phyloP scores from a whole-genome alignment of 2,797 vertebrate species.

The Pangasius krempfi region DNA sequence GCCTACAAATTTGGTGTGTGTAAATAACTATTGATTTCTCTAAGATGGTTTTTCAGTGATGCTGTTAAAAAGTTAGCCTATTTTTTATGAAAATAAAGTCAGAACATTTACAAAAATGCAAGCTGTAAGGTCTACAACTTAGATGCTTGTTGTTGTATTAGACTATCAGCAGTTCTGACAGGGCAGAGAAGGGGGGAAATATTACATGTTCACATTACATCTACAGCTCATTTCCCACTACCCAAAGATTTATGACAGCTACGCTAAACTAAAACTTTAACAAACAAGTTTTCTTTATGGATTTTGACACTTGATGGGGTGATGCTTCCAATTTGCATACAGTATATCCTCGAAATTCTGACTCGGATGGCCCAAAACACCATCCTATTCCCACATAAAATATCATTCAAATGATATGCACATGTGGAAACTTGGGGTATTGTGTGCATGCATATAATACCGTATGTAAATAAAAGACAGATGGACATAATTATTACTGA shows the following conservation, averaged over 20 bases:
- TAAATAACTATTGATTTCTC: conserved; percentile 31
- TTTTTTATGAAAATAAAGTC: conserved; percentile 2
- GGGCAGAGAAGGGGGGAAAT: background rate
- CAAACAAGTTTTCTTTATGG: background rate
- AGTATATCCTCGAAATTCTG: background rate
- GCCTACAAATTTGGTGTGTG: conserved; percentile 19
- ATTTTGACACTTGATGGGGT: background rate
- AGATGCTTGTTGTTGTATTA: background rate
- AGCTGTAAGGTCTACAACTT: background rate
- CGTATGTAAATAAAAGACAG: background rate
- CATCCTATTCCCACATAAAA: background rate
- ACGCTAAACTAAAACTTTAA: background rate
- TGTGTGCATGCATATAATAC: background rate
- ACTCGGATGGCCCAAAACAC: background rate
- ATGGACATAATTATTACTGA: background rate
- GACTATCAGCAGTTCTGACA: background rate
- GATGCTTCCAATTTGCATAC: background rate
- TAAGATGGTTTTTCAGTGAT: conserved; percentile 2
- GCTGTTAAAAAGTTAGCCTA: background rate
- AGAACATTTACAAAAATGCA: background rate
- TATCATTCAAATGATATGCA: background rate
- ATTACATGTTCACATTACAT: background rate
- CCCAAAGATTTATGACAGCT: background rate
- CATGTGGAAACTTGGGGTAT: background rate
- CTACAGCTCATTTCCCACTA: background rate